Base-by-base conservation (phyloP, 2,888 invertebrate genomes). In the Ischnus inquisitorius region DNA sequence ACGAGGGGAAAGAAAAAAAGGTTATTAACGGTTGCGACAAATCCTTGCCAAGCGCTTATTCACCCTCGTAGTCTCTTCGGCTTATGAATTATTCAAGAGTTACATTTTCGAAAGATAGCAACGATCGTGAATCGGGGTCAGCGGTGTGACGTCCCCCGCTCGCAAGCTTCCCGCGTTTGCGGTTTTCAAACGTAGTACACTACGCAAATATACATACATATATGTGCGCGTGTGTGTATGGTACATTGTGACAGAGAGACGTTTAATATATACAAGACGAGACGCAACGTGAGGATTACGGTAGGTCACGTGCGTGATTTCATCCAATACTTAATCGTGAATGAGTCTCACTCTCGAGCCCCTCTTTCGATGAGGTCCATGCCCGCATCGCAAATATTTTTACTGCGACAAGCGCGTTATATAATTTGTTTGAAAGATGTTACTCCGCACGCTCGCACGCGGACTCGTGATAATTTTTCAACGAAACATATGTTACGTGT, bases 251-350 rank as follows among this genome's bases (percentile, higher is more conserved):
- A 22, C 34, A 41, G 34, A 51, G 65, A 74, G 62, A 64, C 78
- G 64, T 75, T 60, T 84, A 78, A 76, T 79, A 43, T 64, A 71
- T 79, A 74, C 80, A 57, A 43, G 28, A 65, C 80, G 74, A 72
- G 69, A 79, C 79, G 62, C 67, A 77, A 64, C 74, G 80, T 74
- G 81, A 67, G 88, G 86, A 90, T 91, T 90, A 91, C 86, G 87
- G 88, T 87, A 89, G 91, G 91, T 91, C 91, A 91, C 91, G 92
- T 91, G 92, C 87, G 86, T 87, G 88, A 89, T 88, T 87, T 86
- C 88, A 87, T 86, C 88, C 90, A 89, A 91, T 91, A 90, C 89
- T 91, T 87, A 87, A 90, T 89, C 87, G 89, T 88, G 87, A 88
- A 88, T 87, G 88, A 88, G 89, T 87, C 82, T 82, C 78, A 62